Conservation (phyloP, 2,888 invertebrate genomes). For the Creontiades dilutus region DNA sequence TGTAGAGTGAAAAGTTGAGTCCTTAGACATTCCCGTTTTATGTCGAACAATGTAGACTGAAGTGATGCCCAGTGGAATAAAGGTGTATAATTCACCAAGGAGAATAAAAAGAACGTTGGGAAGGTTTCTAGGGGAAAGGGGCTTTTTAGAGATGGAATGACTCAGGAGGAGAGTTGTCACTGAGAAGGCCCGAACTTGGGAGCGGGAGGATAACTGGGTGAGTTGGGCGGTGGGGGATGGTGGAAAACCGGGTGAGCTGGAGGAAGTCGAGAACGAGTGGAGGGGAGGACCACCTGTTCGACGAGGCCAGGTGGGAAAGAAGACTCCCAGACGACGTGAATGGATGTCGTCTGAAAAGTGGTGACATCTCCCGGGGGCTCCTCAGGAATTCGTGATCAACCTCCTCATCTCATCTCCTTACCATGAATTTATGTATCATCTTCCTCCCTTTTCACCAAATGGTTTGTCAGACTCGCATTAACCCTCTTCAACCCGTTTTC, state of each 20-base stretch:
- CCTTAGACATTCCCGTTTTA: too few species aligned
- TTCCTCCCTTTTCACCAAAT: background rate
- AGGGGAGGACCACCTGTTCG: constrained; percentile 30
- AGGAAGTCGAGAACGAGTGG: too few species aligned
- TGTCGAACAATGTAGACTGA: background rate
- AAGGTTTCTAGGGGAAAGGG: background rate
- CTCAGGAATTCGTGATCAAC: constrained; percentile 33
- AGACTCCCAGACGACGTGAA: constrained; percentile 26
- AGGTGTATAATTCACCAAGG: background rate
- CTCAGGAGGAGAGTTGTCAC: background rate
- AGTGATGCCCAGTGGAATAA: background rate
- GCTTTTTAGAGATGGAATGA: background rate
- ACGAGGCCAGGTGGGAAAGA: constrained; percentile 27
- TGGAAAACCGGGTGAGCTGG: too few species aligned
- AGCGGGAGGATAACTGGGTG: too few species aligned
- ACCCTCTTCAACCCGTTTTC: background rate
- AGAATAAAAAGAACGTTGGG: background rate
- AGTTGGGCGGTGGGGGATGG: too few species aligned
- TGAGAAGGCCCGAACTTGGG: background rate
- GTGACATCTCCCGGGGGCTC: constrained; percentile 13
- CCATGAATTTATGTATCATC: constrained; percentile 29
- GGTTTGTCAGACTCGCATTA: background rate
- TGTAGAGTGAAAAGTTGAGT: too few species aligned
- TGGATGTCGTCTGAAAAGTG: constrained; percentile 35
- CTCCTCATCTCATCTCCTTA: background rate